Evolutionary conservation across 2,113 vertebrate species (phyloP).

Genomic region (Anarhynchus alexandrinus): DNA sequence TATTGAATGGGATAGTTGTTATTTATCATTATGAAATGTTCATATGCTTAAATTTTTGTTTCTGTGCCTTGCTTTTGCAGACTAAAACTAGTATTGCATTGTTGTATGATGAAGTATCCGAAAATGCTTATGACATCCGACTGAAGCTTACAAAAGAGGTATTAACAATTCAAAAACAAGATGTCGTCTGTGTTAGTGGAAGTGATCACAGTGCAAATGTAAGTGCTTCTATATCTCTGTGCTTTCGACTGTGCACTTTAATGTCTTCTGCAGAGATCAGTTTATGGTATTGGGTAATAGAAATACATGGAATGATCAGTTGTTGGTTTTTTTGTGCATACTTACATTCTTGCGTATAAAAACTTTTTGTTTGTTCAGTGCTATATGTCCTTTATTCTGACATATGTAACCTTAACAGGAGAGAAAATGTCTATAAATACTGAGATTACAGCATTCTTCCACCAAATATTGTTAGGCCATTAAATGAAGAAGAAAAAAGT

Average conservation of each 20-base stretch:
- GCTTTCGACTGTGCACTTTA: background rate
- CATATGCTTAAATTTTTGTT: background rate
- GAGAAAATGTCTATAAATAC: background rate
- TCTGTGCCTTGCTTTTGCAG: constrained; percentile 70
- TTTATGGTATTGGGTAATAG: background rate
- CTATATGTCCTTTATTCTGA: background rate
- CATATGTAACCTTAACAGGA: background rate
- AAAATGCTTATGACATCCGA: constrained; percentile 86
- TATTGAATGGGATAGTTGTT: background rate
- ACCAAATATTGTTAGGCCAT: background rate
- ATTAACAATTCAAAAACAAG: constrained; percentile 91
- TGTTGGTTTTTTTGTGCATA: background rate
- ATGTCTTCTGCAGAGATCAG: background rate
- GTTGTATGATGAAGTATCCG: constrained; percentile 81
- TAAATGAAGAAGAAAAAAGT: background rate
- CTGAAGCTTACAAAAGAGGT: constrained; percentile 87
- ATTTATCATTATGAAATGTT: background rate
- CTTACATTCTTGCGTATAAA: background rate
- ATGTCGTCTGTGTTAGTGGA: constrained; percentile 85
- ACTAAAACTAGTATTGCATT: constrained; percentile 87
- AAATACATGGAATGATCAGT: background rate
- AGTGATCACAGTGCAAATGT: constrained; percentile 83
- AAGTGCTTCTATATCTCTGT: constrained; percentile 77
- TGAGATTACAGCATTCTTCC: background rate
- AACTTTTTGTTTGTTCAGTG: background rate